Conservation (phyloP, 2,888 invertebrate species). For the Eudemis profundana region DNA sequence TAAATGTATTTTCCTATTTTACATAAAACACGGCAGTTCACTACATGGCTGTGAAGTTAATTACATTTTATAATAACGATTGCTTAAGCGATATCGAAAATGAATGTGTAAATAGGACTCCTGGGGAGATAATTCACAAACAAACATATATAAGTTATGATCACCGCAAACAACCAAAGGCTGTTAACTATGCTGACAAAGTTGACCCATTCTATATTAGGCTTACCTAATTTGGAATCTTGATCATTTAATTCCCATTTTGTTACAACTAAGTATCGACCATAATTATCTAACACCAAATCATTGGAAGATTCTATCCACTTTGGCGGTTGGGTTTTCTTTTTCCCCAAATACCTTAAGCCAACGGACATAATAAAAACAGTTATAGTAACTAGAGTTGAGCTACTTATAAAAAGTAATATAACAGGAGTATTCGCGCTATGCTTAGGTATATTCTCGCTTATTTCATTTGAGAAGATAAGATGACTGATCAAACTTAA, state of each 20-base stretch:
- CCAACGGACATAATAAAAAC: conserved; percentile 52
- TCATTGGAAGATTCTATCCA: conserved; percentile 54
- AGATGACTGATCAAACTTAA: conserved; percentile 59
- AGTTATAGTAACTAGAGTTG: conserved; percentile 53
- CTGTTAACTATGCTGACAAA: conserved; percentile 56
- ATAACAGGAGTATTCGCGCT: conserved; percentile 55
- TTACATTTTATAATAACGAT: not conserved
- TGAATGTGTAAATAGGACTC: not conserved
- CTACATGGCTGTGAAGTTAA: not conserved
- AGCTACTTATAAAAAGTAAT: conserved; percentile 57
- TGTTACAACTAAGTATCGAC: conserved; percentile 52
- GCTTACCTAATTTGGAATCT: conserved; percentile 26
- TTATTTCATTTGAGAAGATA: conserved; percentile 51
- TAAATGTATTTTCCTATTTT: not conserved
- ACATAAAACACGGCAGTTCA: not conserved
- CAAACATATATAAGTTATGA: conserved; percentile 52
- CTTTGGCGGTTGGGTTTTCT: conserved; percentile 44
- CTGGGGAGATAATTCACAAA: conserved; percentile 54
- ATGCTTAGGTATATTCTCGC: conserved; percentile 53
- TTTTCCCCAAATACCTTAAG: conserved; percentile 51
- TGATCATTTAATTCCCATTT: conserved; percentile 47
- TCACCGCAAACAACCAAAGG: conserved; percentile 43
- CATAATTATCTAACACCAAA: conserved; percentile 48
- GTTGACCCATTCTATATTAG: conserved; percentile 53
- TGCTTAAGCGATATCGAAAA: conserved; percentile 28